Conservation (phyloP, 2,797 vertebrate genomes). For the Scomberomorus guttatus region DNA sequence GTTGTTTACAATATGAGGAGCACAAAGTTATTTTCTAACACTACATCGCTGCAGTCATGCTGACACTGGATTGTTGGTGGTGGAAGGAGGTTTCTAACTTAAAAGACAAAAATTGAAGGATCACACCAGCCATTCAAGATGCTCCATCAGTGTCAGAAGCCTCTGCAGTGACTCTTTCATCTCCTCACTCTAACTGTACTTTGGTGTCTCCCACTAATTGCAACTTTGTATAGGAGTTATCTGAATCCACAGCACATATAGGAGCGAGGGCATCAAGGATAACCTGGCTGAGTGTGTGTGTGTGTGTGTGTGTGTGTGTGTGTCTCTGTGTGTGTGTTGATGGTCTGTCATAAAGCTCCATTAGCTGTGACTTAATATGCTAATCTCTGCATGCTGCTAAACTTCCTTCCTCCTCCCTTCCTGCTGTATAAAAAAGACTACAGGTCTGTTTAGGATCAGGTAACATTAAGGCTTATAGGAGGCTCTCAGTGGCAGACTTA, state of each 20-base stretch:
- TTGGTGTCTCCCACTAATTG: constrained; percentile 27
- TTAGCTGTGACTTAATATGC: constrained; percentile 64
- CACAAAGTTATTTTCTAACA: constrained; percentile 7
- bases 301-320: constrained; percentile 17
- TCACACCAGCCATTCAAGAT: constrained; percentile 1
- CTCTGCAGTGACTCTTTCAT: constrained; percentile 21
- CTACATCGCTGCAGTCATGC: background rate
- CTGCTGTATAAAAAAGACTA: constrained; percentile 45
- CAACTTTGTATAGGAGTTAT: constrained; percentile 40
- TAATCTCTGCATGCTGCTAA: constrained; percentile 57
- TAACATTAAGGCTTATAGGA: constrained; percentile 25
- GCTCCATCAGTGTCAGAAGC: constrained; percentile 23
- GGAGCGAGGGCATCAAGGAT: constrained; percentile 36
- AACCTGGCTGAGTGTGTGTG: constrained; percentile 22
- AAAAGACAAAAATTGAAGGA: background rate
- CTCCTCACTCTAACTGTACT: constrained; percentile 14
- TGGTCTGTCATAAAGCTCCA: constrained; percentile 64
- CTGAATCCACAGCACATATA: constrained; percentile 26
- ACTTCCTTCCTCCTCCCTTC: constrained; percentile 45
- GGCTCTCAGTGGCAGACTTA: constrained; percentile 11
- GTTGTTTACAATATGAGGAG: constrained; percentile 19
- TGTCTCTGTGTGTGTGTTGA: constrained; percentile 31
- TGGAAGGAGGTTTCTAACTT: background rate
- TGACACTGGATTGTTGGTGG: background rate
- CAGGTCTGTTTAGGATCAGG: constrained; percentile 40